These are phyloP conservation scores for Gymnocephalus cernua DNA, from an alignment of 2,113 vertebrate species.

Conservation along the genomic window DNA sequence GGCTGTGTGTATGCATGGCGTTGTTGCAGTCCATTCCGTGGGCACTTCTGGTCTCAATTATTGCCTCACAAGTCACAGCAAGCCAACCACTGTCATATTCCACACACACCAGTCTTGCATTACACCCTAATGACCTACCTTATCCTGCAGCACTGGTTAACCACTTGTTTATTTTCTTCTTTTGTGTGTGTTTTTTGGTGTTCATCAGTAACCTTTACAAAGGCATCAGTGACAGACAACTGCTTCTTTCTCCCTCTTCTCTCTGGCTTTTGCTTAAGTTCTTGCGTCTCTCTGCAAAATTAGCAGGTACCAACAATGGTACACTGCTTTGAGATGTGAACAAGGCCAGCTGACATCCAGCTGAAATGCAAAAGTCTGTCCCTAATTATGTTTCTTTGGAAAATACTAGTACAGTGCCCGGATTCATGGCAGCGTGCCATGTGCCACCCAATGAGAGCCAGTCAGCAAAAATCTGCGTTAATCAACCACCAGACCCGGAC, in stretches of 20 bases:
- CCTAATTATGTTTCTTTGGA: slow-evolving; percentile 27
- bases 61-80: slow-evolving; percentile 57
- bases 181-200: slow-evolving; percentile 46
- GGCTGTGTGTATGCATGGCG: slow-evolving; percentile 59
- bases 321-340: slow-evolving; percentile 33
- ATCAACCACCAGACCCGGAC: too few species aligned
- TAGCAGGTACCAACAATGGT: slow-evolving; percentile 29
- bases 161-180: slow-evolving; percentile 49
- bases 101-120: slow-evolving; percentile 24
- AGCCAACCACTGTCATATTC: slow-evolving; percentile 46
- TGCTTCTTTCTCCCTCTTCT: slow-evolving; percentile 1
- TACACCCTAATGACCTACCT: slow-evolving; percentile 54
- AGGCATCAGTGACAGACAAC: slow-evolving; percentile 7
- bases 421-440: too few species aligned
- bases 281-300: slow-evolving; percentile 15
- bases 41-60: slow-evolving; percentile 69
- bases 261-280: slow-evolving; percentile 13
- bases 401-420: not conserved
- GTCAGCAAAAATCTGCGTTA: too few species aligned
- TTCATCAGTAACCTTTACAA: slow-evolving; percentile 72
- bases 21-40: slow-evolving; percentile 44
- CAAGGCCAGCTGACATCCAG: slow-evolving; percentile 18
- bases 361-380: slow-evolving; percentile 5
- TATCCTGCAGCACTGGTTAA: slow-evolving; percentile 30
- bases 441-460: too few species aligned